A percentile compares a stretch with the other conserved stretches of the same genome.
These are phyloP conservation scores for Podarcis siculus DNA, from an alignment of 2,797 vertebrate species.

Conservation along the genomic window DNA sequence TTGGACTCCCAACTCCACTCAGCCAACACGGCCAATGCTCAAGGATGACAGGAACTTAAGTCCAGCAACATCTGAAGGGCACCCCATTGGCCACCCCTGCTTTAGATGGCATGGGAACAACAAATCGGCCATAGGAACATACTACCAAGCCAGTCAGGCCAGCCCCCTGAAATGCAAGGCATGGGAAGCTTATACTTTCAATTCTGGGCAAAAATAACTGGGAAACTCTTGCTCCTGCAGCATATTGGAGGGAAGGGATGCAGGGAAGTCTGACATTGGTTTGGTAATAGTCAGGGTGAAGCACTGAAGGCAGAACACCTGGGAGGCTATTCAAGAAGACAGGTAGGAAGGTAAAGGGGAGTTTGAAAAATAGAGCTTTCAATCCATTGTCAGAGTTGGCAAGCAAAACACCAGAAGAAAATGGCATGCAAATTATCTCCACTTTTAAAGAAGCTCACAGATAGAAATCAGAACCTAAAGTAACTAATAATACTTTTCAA, in stretches of 20 bases:
- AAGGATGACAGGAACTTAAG: too few relatives aligned
- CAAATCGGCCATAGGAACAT: background rate
- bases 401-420: constrained; percentile 17
- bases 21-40: too few relatives aligned
- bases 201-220: background rate
- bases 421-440: constrained; percentile 1
- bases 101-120: background rate
- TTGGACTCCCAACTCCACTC: too few relatives aligned
- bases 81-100: too few relatives aligned
- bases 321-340: background rate
- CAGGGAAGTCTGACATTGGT: constrained; percentile 9
- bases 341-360: constrained; percentile 19
- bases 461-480: background rate
- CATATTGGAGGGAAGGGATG: constrained; percentile 15
- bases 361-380: background rate
- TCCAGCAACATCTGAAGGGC: too few relatives aligned
- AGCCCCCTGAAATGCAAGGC: background rate
- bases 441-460: background rate
- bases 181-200: background rate
- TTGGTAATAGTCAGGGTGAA: constrained; percentile 31
- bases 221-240: constrained; percentile 52
- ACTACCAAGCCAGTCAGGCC: background rate
- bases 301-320: constrained; percentile 22
- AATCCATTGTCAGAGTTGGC: background rate
- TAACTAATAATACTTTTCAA: background rate